Evolutionary conservation across 1,140 invertebrate species (phyloP).

Genomic region (Ips typographus): DNA sequence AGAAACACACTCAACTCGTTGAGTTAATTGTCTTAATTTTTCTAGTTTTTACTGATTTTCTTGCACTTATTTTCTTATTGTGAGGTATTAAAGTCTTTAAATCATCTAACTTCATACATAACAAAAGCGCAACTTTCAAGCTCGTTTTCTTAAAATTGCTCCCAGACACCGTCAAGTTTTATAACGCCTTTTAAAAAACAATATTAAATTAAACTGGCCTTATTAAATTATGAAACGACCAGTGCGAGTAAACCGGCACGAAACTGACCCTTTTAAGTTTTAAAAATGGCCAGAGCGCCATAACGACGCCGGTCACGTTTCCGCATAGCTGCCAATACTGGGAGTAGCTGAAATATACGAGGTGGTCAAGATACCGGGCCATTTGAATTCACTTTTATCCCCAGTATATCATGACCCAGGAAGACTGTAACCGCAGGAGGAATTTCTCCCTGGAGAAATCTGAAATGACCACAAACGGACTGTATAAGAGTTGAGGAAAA

Average conservation of each 20-base stretch:
- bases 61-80: too few relatives aligned
- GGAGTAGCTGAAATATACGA: slow-evolving; percentile 36
- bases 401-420: slow-evolving; percentile 39
- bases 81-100: too few relatives aligned
- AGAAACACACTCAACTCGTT: too few relatives aligned
- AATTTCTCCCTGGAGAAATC: slow-evolving; percentile 43
- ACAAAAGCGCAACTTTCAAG: too few relatives aligned
- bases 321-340: slow-evolving; percentile 30
- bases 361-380: slow-evolving; percentile 32
- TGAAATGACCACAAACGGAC: slow-evolving; percentile 43
- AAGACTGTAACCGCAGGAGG: slow-evolving; percentile 28
- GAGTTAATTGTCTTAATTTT: too few relatives aligned
- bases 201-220: not conserved
- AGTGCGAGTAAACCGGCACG: slow-evolving; percentile 7
- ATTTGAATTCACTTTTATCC: slow-evolving; percentile 45
- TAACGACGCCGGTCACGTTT: slow-evolving; percentile 29
- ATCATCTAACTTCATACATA: too few relatives aligned
- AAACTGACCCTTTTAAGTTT: slow-evolving; percentile 31
- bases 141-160: too few relatives aligned
- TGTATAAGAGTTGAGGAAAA: slow-evolving; percentile 24
- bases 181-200: too few relatives aligned
- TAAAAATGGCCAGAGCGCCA: slow-evolving; percentile 11
- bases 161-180: too few relatives aligned
- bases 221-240: not conserved
- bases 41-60: too few relatives aligned